Evolutionary conservation across 2,797 vertebrate species (phyloP), one percentile per base, ranked within the genome.

Genomic region (Spondyliosoma cantharus): DNA sequence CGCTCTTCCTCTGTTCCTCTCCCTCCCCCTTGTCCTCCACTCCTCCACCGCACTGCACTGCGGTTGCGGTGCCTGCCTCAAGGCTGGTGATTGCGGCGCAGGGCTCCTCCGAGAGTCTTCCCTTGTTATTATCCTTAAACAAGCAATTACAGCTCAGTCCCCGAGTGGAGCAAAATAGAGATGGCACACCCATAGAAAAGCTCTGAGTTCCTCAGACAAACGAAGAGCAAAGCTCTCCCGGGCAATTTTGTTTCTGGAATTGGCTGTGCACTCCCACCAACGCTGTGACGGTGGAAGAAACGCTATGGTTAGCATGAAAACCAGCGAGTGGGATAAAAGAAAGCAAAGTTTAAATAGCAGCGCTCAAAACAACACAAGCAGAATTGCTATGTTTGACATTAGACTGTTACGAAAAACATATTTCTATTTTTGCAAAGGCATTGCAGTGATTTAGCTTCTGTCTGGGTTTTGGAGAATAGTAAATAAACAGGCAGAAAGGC

Each of bases 71-170:
- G 79, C 63, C 85, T 19, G 90, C 90, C 91, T 92, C 76, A 56
- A 86, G 89, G 91, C 91, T 91, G 90, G 82, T 85, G 91, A 91
- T 90, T 91, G 89, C 62, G 74, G 92, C 59, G 81, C 69, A 64
- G 82, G 78, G 82, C 85, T 91, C 90, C 86, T 90, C 79, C 20
- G 86, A 91, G 87, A 93, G 74, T 81, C 82, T 89, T 89, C 81
- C 92, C 91, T 92, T 93, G 91, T 93, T 92, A 94, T 94, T 94
- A 94, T 93, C 91, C 89, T 93, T 93, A 93, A 93, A 94, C 92
- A 93, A 93, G 91, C 91, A 91, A 91, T 93, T 92, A 93, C 90
- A 92, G 87, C 85, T 74, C 32, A 87, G 87, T 92, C 86, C 86
- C 85, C 14, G 32, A 88, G 87, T 85, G 81, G 76, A 89, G 86